Evolutionary conservation across 2,113 vertebrate genomes (phyloP), one percentile per base, ranked within the genome.

Genomic region (Daboia siamensis): DNA sequence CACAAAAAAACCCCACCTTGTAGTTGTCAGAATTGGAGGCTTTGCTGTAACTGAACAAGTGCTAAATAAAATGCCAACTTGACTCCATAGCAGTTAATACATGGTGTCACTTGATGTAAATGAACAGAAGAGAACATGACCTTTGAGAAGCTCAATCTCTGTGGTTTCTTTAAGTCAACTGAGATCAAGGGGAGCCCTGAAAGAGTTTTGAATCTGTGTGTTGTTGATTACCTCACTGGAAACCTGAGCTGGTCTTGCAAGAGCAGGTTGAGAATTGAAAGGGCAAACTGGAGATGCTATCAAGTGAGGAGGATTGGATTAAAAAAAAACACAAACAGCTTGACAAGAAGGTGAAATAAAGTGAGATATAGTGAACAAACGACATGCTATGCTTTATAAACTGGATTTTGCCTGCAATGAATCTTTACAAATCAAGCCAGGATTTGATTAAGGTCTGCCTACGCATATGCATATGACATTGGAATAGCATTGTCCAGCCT

Each of bases 101-200:
- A 51, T 61, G 90, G 44, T 48, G 56, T n/a, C 33, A 86, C 24
- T 15, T 8, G 20, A 29, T 33, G 26, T 48, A 29, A 64, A 52
- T 46, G 46, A 29, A n/a, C 48, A 46, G 54, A 59, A 26, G 44
- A 59, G n/a, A 91, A 20, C 5, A 44, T n/a, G 80, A 91, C 84
- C 56, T 86, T 86, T 33, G 44, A 20, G 80, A 39, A 85, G 29
- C 26, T 48, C 33, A 87, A 59, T 26, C 46, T 64, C 84, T 87
- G 56, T 29, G 86, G 46, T 52, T 69, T 91, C 59, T 69, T 87
- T 88, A 54, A 44, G 21, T 51, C 59, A 55, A 7, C 33, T 74
- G 59, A 74, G 86, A 92, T 88, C 59, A 88, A 91, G 86, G 91
- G n/a, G 87, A 87, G 57, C 86, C 21, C 54, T 69, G 57, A 88